Evolutionary conservation across 2,888 invertebrate genomes (phyloP).

Genomic region (Hemithea aestivaria): DNA sequence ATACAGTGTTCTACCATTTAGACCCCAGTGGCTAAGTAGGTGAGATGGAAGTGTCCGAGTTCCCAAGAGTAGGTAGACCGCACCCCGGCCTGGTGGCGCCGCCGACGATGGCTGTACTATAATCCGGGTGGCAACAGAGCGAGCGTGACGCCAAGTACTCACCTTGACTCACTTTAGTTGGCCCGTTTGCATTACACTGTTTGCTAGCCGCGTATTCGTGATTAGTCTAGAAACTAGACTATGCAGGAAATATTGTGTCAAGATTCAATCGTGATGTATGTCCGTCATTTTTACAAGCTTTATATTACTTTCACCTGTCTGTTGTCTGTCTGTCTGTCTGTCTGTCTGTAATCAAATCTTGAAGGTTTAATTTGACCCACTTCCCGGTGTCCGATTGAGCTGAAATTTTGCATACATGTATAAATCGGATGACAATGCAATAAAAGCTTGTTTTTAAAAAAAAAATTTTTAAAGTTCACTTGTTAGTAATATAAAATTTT

Average conservation of each 20-base stretch:
- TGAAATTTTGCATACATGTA: no score
- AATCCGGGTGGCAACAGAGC: constrained; percentile 70
- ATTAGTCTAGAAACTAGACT: constrained; percentile 47
- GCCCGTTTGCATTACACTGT: constrained; percentile 61
- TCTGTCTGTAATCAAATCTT: no score
- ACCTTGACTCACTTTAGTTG: constrained; percentile 74
- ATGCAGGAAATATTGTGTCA: constrained; percentile 31
- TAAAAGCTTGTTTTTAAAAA: no score
- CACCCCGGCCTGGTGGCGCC: constrained; percentile 54
- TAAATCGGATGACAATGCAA: no score
- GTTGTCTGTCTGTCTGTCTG: no score
- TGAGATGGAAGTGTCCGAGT: constrained; percentile 36
- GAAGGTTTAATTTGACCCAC: no score
- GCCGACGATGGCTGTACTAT: constrained; percentile 37
- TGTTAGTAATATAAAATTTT: no score
- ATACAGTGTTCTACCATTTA: no score
- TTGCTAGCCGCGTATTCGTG: constrained; percentile 53
- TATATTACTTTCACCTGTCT: no score
- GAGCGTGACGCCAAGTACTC: constrained; percentile 56
- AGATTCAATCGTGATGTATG: constrained; percentile 18
- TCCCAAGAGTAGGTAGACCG: constrained; percentile 47
- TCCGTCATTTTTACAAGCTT: constrained; percentile 1
- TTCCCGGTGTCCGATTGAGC: no score
- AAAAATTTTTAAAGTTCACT: no score
- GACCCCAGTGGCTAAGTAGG: constrained; percentile 1